A percentile compares a stretch with the other conserved stretches of the same genome.
Conservation (phyloP, 2,113 vertebrate species). For the Rostratula benghalensis region DNA sequence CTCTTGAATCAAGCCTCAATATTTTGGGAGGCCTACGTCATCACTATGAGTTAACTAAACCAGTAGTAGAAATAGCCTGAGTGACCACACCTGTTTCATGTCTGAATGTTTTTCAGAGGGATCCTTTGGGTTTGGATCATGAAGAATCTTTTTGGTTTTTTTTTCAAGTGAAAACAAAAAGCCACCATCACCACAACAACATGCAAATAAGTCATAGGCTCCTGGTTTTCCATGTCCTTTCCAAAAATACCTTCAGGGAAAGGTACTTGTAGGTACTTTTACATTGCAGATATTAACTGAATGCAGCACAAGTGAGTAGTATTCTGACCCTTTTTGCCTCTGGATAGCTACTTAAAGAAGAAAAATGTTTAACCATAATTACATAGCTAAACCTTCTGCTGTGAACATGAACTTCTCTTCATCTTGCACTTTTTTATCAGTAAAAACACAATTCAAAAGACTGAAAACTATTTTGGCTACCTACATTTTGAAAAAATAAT, state of each 20-base stretch:
- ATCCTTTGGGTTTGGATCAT: background rate
- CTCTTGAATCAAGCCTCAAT: background rate
- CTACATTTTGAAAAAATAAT: background rate
- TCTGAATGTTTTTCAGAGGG: slow-evolving; percentile 13
- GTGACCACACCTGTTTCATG: background rate
- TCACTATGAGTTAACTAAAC: background rate
- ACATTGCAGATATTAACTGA: background rate
- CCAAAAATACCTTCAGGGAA: background rate
- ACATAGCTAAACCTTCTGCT: background rate
- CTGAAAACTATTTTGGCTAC: background rate
- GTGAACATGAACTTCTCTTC: background rate
- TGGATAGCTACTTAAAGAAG: background rate
- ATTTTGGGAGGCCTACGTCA: background rate
- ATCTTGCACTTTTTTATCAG: background rate
- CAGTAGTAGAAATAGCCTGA: background rate
- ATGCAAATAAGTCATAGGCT: background rate
- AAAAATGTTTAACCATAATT: background rate
- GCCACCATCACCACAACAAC: background rate
- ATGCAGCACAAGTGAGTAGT: background rate
- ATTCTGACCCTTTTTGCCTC: background rate
- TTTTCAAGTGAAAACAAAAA: background rate
- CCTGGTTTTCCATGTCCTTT: background rate
- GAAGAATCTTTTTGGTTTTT: background rate
- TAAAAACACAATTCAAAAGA: background rate
- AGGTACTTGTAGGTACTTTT: background rate